A percentile compares a stretch with the other conserved stretches of the same genome.
phyloP scores from a whole-genome alignment of 2,113 vertebrate species.

The Aphelocoma coerulescens region DNA sequence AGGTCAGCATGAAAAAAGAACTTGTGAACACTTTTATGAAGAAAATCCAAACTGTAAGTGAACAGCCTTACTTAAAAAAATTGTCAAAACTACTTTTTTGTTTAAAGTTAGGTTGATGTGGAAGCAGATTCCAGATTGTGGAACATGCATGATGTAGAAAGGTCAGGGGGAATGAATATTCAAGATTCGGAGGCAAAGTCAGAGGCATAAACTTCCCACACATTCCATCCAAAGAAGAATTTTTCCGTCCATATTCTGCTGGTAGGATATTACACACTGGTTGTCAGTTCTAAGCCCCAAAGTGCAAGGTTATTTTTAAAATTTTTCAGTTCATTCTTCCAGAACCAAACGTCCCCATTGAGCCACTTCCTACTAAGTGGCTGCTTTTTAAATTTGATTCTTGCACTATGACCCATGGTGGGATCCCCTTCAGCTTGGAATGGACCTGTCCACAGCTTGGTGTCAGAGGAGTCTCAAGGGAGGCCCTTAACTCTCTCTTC shows the following conservation, averaged over 20 bases:
- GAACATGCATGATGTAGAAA: slow-evolving; percentile 4
- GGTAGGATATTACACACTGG: not conserved
- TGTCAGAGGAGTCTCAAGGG: not conserved
- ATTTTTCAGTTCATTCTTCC: not conserved
- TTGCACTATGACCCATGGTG: not conserved
- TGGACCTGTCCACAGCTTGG: not conserved
- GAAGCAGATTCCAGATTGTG: slow-evolving; percentile 24
- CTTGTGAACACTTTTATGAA: not conserved
- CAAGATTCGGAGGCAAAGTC: slow-evolving; percentile 35
- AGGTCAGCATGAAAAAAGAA: slow-evolving; percentile 36
- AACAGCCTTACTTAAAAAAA: not conserved
- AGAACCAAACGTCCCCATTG: not conserved
- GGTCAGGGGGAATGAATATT: slow-evolving; percentile 38
- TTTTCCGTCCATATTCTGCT: slow-evolving; percentile 46
- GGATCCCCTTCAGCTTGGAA: not conserved
- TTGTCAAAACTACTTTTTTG: not conserved
- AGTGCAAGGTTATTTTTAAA: not conserved
- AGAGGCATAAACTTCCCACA: slow-evolving; percentile 38
- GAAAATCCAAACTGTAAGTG: slow-evolving; percentile 31
- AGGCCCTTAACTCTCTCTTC: not conserved
- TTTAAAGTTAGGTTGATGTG: not conserved
- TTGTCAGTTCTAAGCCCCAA: not conserved
- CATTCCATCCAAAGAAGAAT: slow-evolving; percentile 19
- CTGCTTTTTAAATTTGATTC: not conserved
- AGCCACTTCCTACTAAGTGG: not conserved